Percentiles rank a stretch among this genome's conserved stretches.
Conservation (phyloP, 2,113 vertebrate species). For the Peromyscus maniculatus region DNA sequence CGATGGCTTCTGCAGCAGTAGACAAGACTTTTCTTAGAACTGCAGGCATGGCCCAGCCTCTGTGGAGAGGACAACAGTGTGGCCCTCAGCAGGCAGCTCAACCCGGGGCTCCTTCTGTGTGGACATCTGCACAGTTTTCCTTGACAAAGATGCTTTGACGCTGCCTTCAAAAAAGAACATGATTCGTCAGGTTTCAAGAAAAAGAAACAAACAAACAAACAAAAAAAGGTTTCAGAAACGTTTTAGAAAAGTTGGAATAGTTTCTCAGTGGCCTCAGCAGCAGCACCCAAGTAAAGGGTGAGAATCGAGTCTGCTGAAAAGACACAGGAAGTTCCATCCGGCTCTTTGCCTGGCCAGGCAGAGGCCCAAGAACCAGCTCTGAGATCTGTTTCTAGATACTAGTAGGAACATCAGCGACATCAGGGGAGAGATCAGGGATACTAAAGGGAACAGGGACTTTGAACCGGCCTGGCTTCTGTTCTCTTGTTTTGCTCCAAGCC, state of each 20-base stretch:
- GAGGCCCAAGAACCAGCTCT: not conserved
- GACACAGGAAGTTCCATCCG: not conserved
- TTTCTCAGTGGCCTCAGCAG: not conserved
- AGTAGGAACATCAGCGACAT: not conserved
- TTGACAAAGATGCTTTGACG: not conserved
- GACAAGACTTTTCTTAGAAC: not conserved
- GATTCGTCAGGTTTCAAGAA: not conserved
- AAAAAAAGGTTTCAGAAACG: not conserved
- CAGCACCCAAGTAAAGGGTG: not conserved
- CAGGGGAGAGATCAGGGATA: not conserved
- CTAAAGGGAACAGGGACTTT: not conserved
- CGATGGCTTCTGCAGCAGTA: not conserved
- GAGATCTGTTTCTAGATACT: not conserved
- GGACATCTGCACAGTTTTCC: not conserved
- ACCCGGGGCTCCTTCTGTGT: not conserved
- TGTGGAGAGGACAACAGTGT: not conserved
- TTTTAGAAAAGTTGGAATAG: not conserved
- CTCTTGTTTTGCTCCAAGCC: conserved; percentile 62
- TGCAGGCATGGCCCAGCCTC: not conserved
- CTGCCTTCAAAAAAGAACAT: not conserved
- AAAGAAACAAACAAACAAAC: not conserved
- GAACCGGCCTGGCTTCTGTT: conserved; percentile 26
- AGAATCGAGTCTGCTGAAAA: not conserved
- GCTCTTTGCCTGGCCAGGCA: not conserved
- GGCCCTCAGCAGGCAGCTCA: not conserved